Percentiles rank a stretch among this genome's conserved stretches.
These are phyloP conservation scores for Aphidius gifuensis DNA, from an alignment of 1,140 invertebrate species.

Conservation along the genomic window DNA sequence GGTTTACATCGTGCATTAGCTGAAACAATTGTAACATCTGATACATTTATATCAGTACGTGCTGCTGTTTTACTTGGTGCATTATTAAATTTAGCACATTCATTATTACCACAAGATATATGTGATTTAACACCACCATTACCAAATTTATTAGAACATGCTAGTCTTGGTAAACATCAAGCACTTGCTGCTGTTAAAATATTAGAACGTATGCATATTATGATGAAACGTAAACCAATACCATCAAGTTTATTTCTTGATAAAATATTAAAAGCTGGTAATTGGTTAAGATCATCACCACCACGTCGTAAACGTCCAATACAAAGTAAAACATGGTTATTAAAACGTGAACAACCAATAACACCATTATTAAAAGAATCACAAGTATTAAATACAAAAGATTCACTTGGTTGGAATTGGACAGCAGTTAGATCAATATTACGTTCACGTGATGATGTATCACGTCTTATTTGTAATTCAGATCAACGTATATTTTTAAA, in stretches of 20 bases:
- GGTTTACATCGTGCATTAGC: constrained; percentile 85
- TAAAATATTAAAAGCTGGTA: constrained; percentile 64
- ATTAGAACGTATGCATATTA: constrained; percentile 71
- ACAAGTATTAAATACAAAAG: constrained; percentile 59
- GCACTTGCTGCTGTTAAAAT: constrained; percentile 79
- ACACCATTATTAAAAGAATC: constrained; percentile 59
- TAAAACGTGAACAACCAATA: constrained; percentile 43
- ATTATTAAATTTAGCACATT: constrained; percentile 80
- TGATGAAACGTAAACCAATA: constrained; percentile 74
- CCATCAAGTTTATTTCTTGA: constrained; percentile 81
- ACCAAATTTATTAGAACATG: constrained; percentile 75
- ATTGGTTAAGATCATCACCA: constrained; percentile 44
- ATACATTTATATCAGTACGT: constrained; percentile 83
- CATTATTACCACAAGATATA: constrained; percentile 79
- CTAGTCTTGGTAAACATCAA: constrained; percentile 71
- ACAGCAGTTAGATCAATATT: constrained; percentile 60
- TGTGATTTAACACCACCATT: constrained; percentile 78
- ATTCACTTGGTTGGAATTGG: constrained; percentile 65
- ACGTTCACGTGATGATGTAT: constrained; percentile 44
- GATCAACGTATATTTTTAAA: constrained; percentile 76
- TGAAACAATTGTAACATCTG: constrained; percentile 85
- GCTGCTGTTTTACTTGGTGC: constrained; percentile 87
- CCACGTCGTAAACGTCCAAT: constrained; percentile 34
- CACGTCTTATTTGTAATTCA: constrained; percentile 59
- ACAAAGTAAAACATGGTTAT: constrained; percentile 43